Base-by-base conservation (phyloP, 2,113 vertebrate genomes). In the Crotalus helleri region DNA sequence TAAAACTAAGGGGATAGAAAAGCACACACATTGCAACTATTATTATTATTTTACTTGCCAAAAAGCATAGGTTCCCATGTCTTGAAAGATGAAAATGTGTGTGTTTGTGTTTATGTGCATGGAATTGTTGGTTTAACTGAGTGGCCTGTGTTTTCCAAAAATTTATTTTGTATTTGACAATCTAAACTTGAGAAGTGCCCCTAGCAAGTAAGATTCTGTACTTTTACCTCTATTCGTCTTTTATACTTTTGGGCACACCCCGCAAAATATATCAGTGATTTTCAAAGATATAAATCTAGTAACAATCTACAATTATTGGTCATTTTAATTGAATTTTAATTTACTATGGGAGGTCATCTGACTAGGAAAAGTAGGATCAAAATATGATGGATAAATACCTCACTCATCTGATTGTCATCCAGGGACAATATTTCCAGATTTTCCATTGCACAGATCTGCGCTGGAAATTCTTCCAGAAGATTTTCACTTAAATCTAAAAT, bases 401-500 rank as follows among this genome's bases (percentile, higher is more conserved):
- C 90, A 51, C 46, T 19, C 89, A 97, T 93, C 88, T 94, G 94
- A 87, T 96, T 98, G 58, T 97, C 97, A 86, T 97, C 97, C 91
- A 98, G 91, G 0, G 94, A 94, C 64, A 97, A 91, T 13, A 96
- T 39, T 59, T 97, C 95, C 89, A 98, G 86, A 24, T 96, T 95
- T 94, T 64, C 94, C 87, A 97, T 90, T 0, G 74, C 7, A 21
- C 94, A 94, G 64, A 97, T 91, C 94, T 93, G 89, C 5, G 29
- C 0, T 0, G 97, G 96, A 59, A 95, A 94, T 15, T 49, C 55
- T 6, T 92, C 93, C 19, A 97, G 96, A 3, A 15, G 8, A 17
- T 98, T 98, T 95, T 96, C 96, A 33, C 95, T 97, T 74, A 96
- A 94, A 51, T 97, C 95, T 61, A 94, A 94, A 9, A 92, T 91